Evolutionary conservation across 2,888 invertebrate genomes (phyloP).

Genomic region (Andrena marginata): DNA sequence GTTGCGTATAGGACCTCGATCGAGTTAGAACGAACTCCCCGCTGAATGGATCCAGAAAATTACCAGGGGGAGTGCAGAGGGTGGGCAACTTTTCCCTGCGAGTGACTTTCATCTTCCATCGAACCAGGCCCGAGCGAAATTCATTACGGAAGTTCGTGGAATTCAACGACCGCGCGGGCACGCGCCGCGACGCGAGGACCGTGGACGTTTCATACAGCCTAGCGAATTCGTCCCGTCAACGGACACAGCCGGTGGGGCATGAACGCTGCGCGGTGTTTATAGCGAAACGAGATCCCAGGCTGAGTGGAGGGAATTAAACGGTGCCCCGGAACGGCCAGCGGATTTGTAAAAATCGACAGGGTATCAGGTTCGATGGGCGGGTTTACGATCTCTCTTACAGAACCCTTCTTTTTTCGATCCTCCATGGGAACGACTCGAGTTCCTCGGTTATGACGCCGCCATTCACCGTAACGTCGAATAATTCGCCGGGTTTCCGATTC

Average conservation of each 20-base stretch:
- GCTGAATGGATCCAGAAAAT: slow-evolving; percentile 57
- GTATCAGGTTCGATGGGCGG: neutral
- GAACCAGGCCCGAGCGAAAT: slow-evolving; percentile 34
- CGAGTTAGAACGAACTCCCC: slow-evolving; percentile 36
- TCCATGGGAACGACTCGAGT: neutral
- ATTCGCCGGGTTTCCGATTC: slow-evolving; percentile 29
- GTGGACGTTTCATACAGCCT: neutral
- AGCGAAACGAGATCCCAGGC: neutral
- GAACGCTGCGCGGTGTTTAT: slow-evolving; percentile 24
- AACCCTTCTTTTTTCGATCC: neutral
- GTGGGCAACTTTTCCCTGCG: slow-evolving; percentile 38
- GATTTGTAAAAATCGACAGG: slow-evolving; percentile 28
- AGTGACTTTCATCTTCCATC: slow-evolving; percentile 40
- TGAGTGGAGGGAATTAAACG: slow-evolving; percentile 20
- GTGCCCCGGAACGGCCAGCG: neutral
- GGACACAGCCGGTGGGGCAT: slow-evolving; percentile 1
- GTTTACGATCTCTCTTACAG: slow-evolving; percentile 23
- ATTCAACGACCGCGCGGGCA: slow-evolving; percentile 11
- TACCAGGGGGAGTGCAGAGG: slow-evolving; percentile 1
- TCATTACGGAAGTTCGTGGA: slow-evolving; percentile 46
- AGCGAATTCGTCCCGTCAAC: slow-evolving; percentile 41
- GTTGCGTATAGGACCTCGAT: slow-evolving; percentile 19
- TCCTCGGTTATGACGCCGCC: slow-evolving; percentile 18
- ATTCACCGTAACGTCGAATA: slow-evolving; percentile 33
- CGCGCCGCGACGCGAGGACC: neutral